These are phyloP conservation scores for Coelopa frigida DNA, from an alignment of 1,140 invertebrate genomes.

Conservation along the genomic window DNA sequence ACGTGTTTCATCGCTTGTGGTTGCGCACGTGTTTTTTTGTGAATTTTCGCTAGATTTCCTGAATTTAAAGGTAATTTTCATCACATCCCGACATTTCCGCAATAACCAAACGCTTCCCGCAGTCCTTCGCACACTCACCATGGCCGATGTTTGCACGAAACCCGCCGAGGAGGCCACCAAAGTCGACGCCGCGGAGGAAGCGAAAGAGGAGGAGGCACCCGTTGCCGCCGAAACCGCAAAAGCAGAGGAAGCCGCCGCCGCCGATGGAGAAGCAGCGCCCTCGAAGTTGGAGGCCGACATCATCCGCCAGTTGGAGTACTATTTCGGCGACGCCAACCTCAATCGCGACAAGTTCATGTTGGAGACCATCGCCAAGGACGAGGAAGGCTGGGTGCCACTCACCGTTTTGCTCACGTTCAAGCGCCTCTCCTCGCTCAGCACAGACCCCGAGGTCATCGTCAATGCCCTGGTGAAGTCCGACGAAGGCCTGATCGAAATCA, in stretches of 20 bases:
- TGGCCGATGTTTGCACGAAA: constrained; percentile 29
- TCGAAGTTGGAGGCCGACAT: constrained; percentile 51
- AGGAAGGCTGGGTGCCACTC: constrained; percentile 87
- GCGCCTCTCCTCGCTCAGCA: constrained; percentile 65
- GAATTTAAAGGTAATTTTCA: no score
- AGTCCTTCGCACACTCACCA: constrained; percentile 10
- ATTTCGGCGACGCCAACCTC: constrained; percentile 79
- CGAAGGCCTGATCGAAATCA: constrained; percentile 68
- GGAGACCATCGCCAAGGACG: constrained; percentile 66
- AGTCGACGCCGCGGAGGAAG: constrained; percentile 13
- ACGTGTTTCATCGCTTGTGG: no score
- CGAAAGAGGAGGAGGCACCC: neutral
- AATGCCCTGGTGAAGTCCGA: constrained; percentile 68
- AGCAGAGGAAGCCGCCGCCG: constrained; percentile 8
- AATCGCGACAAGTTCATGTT: constrained; percentile 83
- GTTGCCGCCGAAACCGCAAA: constrained; percentile 14
- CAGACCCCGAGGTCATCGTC: constrained; percentile 63
- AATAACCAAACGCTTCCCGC: no score
- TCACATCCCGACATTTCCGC: no score
- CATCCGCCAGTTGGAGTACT: constrained; percentile 59
- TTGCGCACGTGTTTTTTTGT: no score
- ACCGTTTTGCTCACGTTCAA: constrained; percentile 83
- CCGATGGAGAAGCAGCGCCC: constrained; percentile 14
- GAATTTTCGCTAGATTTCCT: no score
- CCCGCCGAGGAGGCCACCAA: constrained; percentile 17